These are phyloP conservation scores for Otis tarda DNA, from an alignment of 2,113 vertebrate genomes.

Conservation along the genomic window DNA sequence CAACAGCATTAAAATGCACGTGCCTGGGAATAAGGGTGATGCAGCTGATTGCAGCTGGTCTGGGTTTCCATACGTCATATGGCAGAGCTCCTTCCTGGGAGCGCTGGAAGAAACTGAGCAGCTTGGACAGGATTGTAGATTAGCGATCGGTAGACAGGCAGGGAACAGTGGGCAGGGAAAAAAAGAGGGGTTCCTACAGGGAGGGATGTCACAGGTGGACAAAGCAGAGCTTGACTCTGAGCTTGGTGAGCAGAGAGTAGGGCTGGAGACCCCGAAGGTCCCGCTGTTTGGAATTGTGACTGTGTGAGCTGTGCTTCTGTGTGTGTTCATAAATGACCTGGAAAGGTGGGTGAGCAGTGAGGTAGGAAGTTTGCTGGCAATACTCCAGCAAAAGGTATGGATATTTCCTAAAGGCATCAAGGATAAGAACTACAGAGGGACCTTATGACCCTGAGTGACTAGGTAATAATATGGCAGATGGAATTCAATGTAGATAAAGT, in stretches of 20 bases:
- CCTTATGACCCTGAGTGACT: background rate
- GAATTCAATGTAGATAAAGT: background rate
- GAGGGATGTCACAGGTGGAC: accelerated
- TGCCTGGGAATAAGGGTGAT: background rate
- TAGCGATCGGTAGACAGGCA: background rate
- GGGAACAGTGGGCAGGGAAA: background rate
- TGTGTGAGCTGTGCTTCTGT: background rate
- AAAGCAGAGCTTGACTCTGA: background rate
- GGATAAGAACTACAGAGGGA: background rate
- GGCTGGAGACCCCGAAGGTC: background rate
- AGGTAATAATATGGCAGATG: background rate
- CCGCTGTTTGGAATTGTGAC: background rate
- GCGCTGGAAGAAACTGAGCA: background rate
- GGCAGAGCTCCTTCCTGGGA: background rate
- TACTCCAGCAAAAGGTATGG: background rate
- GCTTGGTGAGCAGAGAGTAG: background rate
- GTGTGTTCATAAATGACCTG: background rate
- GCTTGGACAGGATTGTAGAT: background rate
- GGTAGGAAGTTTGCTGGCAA: background rate
- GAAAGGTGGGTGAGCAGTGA: background rate
- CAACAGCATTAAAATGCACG: background rate
- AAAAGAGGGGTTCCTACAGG: background rate
- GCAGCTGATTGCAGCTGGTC: background rate
- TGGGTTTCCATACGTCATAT: background rate
- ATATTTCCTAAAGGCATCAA: background rate